Evolutionary conservation across 2,888 invertebrate species (phyloP).

Genomic region (Cyclophora punctaria): DNA sequence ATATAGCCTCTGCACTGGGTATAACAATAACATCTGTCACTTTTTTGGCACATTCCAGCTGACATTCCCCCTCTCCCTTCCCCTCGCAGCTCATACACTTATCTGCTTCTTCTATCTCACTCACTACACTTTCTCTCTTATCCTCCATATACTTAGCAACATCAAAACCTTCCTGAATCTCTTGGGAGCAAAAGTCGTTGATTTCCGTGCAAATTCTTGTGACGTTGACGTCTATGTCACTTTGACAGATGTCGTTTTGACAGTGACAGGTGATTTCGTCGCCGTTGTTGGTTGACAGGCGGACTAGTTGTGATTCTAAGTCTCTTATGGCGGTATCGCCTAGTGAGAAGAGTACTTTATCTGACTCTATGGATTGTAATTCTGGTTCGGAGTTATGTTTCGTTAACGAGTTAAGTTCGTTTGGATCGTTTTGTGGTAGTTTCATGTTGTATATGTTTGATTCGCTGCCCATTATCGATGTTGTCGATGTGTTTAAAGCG

Average conservation of each 20-base stretch:
- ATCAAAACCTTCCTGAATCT: constrained; percentile 32
- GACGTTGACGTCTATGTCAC: constrained; percentile 39
- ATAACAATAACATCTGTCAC: constrained; percentile 59
- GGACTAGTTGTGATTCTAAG: constrained; percentile 39
- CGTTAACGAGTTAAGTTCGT: constrained; percentile 29
- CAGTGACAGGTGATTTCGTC: constrained; percentile 33
- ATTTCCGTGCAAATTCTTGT: constrained; percentile 58
- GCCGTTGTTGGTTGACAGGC: constrained; percentile 56
- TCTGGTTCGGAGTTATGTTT: constrained; percentile 59
- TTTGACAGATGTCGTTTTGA: constrained; percentile 12
- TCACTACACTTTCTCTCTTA: constrained; percentile 25
- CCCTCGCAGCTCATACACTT: constrained; percentile 33
- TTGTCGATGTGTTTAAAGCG: constrained; percentile 51
- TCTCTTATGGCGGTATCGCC: constrained; percentile 38
- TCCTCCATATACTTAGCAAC: constrained; percentile 37
- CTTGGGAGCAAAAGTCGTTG: constrained; percentile 40
- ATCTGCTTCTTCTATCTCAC: constrained; percentile 25
- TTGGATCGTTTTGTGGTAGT: constrained; percentile 26
- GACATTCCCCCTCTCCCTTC: constrained; percentile 29
- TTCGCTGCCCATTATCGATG: constrained; percentile 69
- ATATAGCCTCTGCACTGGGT: constrained; percentile 58
- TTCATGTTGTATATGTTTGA: constrained; percentile 64
- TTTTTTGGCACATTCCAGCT: constrained; percentile 42
- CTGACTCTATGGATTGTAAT: constrained; percentile 17
- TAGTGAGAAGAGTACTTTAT: constrained; percentile 53